Percentiles rank a stretch among this genome's conserved stretches.
phyloP scores from a whole-genome alignment of 2,797 vertebrate species.

The Jordanella pulchra region DNA sequence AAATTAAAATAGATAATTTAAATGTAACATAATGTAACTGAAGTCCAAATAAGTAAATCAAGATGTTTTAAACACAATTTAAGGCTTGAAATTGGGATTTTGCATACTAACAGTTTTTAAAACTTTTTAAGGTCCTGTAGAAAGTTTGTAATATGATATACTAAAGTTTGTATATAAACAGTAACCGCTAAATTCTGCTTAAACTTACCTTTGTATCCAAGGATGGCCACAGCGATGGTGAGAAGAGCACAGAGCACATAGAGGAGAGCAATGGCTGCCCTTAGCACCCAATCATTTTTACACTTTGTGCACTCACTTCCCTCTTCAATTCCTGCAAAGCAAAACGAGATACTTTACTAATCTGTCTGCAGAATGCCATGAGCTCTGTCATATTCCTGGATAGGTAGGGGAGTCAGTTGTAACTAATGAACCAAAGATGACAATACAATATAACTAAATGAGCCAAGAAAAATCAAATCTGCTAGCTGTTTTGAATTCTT shows the following conservation, averaged over 20 bases:
- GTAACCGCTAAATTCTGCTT: not conserved
- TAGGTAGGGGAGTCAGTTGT: constrained; percentile 9
- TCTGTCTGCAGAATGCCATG: not conserved
- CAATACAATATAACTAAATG: constrained; percentile 24
- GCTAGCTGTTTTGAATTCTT: constrained; percentile 23
- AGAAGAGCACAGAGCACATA: constrained; percentile 94
- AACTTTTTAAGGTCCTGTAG: too few relatives aligned
- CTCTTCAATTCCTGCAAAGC: constrained; percentile 94
- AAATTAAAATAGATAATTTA: not conserved
- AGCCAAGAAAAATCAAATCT: constrained; percentile 33
- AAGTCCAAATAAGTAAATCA: not conserved
- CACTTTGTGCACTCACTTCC: constrained; percentile 97
- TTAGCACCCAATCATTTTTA: constrained; percentile 97
- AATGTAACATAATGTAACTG: not conserved
- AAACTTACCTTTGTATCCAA: constrained; percentile 94
- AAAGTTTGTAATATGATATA: not conserved
- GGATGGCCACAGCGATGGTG: constrained; percentile 93
- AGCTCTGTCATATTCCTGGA: constrained; percentile 2
- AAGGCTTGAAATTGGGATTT: not conserved
- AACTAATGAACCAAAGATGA: constrained; percentile 7
- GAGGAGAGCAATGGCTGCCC: constrained; percentile 91
- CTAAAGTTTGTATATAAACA: not conserved
- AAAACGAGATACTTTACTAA: constrained; percentile 39
- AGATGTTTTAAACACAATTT: not conserved
- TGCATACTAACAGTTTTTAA: not conserved